Evolutionary conservation across 2,797 vertebrate genomes (phyloP), one percentile per base, ranked within the genome.

Genomic region (Cetoscarus ocellatus): DNA sequence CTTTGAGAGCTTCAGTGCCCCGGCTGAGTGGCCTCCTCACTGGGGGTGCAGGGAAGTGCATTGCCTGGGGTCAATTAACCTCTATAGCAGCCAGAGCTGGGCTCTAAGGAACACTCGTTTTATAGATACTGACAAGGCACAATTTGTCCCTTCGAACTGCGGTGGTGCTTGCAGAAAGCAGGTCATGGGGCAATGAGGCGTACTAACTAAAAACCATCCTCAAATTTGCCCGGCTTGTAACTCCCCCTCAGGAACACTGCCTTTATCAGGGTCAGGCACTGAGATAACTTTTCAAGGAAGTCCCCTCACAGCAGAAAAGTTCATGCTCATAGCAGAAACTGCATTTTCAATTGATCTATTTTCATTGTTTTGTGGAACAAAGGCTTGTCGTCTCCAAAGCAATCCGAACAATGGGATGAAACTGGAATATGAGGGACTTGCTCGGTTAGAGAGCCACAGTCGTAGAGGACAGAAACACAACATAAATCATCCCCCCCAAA

Each of bases 401-500:
- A 13, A 59, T 70, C 34, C 3, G 19, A 83, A 87, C 83, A 84
- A 89, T 80, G 66, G 75, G 61, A 49, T 35, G 27, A 70, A 86
- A 62, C 58, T 55, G 15, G 65, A 88, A 80, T 82, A 67, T 56
- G 11, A 48, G 58, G 10, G 61, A 63, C 62, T 64, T 27, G 4
- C 44, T 43, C 42, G 79, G 68, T 59, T 67, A 55, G 70, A 72
- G 73, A 51, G 48, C 72, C 67, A 48, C 76, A 85, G 75, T 82
- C 76, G 63, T 71, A 45, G 50, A 77, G 71, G 69, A 85, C 79
- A 82, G 73, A 75, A 80, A 71, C 78, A 59, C 73, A 79, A 84
- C 85, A 94, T 92, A 91, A 94, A 95, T 94, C 91, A 92, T 88
- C 75, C 70, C 62, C 58, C 52, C 54, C 36, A 90, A 73, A 91